Conservation (phyloP, 2,113 vertebrate genomes). For the Cygnus buccinator region DNA sequence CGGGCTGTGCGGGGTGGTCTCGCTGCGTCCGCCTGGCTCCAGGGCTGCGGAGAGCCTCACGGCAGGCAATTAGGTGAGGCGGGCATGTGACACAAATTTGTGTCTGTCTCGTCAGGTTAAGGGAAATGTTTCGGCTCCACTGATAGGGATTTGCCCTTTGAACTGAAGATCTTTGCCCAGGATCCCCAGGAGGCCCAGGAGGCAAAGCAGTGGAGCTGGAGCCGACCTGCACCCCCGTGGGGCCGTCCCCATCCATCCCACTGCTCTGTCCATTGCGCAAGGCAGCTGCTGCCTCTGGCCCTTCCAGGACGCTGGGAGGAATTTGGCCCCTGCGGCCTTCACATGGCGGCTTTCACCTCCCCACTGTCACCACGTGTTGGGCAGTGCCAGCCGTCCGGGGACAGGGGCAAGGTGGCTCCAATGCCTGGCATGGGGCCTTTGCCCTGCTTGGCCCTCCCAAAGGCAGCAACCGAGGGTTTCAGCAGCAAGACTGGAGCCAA, state of each 20-base stretch:
- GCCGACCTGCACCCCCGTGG: background rate
- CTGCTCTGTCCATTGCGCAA: background rate
- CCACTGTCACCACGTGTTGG: background rate
- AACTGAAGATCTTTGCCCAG: background rate
- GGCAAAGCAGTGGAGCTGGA: rapidly evolving
- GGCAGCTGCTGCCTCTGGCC: background rate
- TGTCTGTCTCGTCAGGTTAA: slow-evolving; percentile 26
- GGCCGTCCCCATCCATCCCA: rapidly evolving
- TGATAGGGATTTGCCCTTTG: background rate
- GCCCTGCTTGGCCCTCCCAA: background rate
- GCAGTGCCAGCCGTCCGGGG: background rate
- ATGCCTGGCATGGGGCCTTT: background rate
- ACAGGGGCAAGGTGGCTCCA: background rate
- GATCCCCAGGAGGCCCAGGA: background rate
- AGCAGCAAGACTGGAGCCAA: background rate
- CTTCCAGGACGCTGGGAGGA: background rate
- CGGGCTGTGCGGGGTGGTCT: background rate
- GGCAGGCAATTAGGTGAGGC: background rate
- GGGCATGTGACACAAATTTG: slow-evolving; percentile 43
- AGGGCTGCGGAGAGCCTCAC: rapidly evolving
- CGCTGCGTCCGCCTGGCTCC: background rate
- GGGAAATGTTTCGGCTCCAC: background rate
- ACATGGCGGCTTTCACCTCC: background rate
- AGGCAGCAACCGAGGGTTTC: rapidly evolving
- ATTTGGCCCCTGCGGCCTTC: background rate